Evolutionary conservation across 2,888 invertebrate genomes (phyloP).

Genomic region (Synergus japonicus): DNA sequence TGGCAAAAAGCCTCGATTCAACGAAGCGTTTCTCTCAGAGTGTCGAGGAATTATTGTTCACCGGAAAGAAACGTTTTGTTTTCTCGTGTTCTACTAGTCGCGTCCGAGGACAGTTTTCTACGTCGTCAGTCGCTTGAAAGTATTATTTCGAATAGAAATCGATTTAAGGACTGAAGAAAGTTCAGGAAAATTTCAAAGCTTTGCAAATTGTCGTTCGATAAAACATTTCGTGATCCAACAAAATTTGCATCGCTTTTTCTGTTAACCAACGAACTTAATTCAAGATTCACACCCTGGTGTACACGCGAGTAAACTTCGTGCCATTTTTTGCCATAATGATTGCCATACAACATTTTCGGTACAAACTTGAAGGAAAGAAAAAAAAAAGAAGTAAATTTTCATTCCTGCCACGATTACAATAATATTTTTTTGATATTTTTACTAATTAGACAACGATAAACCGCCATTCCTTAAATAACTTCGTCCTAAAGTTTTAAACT

Average conservation of each 20-base stretch:
- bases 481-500: slow-evolving; percentile 21
- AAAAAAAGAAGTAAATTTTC: not conserved
- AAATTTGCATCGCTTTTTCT: slow-evolving; percentile 1
- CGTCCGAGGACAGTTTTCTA: slow-evolving; percentile 30
- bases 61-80: slow-evolving; percentile 14
- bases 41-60: not conserved
- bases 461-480: slow-evolving; percentile 19
- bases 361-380: slow-evolving; percentile 14
- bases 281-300: slow-evolving; percentile 8
- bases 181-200: not conserved
- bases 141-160: slow-evolving; percentile 33
- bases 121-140: slow-evolving; percentile 34
- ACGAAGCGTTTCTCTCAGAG: slow-evolving; percentile 6
- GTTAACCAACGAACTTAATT: not conserved
- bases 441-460: slow-evolving; percentile 31
- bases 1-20: slow-evolving; percentile 6
- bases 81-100: slow-evolving; percentile 37
- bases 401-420: not conserved
- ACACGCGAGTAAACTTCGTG: slow-evolving; percentile 17
- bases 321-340: slow-evolving; percentile 34
- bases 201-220: not conserved
- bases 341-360: slow-evolving; percentile 36
- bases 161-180: slow-evolving; percentile 14
- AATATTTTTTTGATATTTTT: slow-evolving; percentile 15
- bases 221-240: not conserved